A percentile compares a stretch with the other conserved stretches of the same genome.
phyloP scores from a whole-genome alignment of 2,888 invertebrate species.

The Allygus modestus region DNA sequence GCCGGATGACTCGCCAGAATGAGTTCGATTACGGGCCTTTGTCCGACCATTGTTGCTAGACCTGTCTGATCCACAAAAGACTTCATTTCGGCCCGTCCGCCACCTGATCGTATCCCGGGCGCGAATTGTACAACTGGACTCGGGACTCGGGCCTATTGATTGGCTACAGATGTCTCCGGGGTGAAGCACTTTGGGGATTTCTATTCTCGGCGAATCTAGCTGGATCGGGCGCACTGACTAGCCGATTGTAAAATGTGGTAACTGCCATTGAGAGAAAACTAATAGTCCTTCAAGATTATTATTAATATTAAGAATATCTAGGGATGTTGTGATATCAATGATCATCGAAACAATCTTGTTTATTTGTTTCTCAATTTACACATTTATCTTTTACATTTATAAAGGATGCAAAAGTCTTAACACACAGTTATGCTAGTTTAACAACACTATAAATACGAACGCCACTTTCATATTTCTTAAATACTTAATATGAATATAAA shows the following conservation, averaged over 20 bases:
- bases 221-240: background rate
- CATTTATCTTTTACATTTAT: too few species aligned
- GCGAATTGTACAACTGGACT: slow-evolving; percentile 47
- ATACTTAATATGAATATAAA: too few species aligned
- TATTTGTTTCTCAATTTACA: too few species aligned
- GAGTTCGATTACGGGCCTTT: slow-evolving; percentile 58
- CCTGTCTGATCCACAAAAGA: slow-evolving; percentile 53
- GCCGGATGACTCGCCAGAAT: slow-evolving; percentile 57
- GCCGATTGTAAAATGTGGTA: background rate
- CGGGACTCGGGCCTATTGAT: background rate
- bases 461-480: too few species aligned
- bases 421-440: too few species aligned
- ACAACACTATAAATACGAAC: too few species aligned
- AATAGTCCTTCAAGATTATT: too few species aligned
- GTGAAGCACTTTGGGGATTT: background rate
- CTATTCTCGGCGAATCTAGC: background rate
- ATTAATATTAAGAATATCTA: too few species aligned
- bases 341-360: too few species aligned
- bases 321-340: too few species aligned
- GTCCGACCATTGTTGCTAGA: slow-evolving; percentile 40
- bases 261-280: too few species aligned
- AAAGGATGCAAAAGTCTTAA: too few species aligned
- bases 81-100: slow-evolving; percentile 54
- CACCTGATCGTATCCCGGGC: slow-evolving; percentile 38
- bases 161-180: background rate